A percentile compares a stretch with the other conserved stretches of the same genome.
These are phyloP conservation scores for Phalacrocorax aristotelis DNA, from an alignment of 2,113 vertebrate genomes.

Conservation along the genomic window DNA sequence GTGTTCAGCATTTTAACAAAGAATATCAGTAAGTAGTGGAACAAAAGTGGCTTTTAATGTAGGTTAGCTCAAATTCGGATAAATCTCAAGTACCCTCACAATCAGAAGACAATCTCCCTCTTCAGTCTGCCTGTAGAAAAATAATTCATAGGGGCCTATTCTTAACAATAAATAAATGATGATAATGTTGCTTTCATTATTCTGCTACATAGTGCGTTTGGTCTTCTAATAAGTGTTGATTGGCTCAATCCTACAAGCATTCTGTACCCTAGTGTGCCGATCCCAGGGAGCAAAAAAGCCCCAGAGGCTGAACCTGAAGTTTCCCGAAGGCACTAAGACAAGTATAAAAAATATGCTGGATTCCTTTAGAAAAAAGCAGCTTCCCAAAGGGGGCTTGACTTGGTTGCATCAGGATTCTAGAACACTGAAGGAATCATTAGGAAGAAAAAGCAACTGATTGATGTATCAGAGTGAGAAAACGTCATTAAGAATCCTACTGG, in stretches of 20 bases:
- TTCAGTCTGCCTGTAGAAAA: not conserved
- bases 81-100: not conserved
- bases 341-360: slow-evolving; percentile 38
- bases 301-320: not conserved
- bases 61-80: not conserved
- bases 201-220: not conserved
- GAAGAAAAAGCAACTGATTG: not conserved
- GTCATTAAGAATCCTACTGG: not conserved
- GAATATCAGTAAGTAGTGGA: not conserved
- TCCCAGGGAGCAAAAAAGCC: not conserved
- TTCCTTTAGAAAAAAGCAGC: not conserved
- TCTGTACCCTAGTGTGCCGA: not conserved
- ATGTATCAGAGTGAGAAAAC: not conserved
- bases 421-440: not conserved
- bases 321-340: slow-evolving; percentile 15
- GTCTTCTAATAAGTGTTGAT: not conserved
- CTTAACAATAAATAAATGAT: not conserved
- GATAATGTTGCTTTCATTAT: not conserved
- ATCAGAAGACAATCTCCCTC: not conserved
- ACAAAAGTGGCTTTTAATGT: not conserved
- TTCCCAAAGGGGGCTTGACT: not conserved
- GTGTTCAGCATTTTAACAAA: not conserved
- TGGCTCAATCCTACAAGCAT: not conserved
- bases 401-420: not conserved
- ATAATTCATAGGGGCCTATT: not conserved